Evolutionary conservation across 2,113 vertebrate genomes (phyloP).

Genomic region (Mesitornis unicolor): DNA sequence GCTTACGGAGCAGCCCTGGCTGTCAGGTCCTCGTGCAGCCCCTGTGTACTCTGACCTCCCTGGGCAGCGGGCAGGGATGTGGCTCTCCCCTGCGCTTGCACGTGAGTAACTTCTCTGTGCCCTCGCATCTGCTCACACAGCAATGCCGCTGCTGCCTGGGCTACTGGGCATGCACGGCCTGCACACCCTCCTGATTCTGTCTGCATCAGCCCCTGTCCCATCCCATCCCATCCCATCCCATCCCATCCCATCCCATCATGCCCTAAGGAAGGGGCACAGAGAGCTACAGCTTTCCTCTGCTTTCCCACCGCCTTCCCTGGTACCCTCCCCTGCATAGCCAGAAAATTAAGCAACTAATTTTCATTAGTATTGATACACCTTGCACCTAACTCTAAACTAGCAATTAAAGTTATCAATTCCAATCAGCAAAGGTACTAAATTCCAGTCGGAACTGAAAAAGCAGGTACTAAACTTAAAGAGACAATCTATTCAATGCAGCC

Average conservation of each 20-base stretch:
- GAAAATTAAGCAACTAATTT: conserved; percentile 3
- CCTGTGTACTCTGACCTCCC: rapidly evolving
- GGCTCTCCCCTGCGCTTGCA: rapidly evolving
- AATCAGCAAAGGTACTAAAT: neutral
- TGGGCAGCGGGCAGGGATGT: neutral
- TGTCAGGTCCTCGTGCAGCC: neutral
- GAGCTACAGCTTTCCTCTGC: neutral
- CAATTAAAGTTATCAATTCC: conserved; percentile 3
- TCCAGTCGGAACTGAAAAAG: neutral
- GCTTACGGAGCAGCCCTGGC: neutral
- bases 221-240: neutral
- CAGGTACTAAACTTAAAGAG: neutral
- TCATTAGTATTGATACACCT: neutral
- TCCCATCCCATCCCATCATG: rapidly evolving
- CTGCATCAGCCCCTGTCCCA: neutral
- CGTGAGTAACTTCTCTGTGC: rapidly evolving
- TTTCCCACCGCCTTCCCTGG: neutral
- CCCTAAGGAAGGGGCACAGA: rapidly evolving
- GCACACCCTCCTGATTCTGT: neutral
- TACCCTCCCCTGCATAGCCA: rapidly evolving
- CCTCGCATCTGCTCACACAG: rapidly evolving
- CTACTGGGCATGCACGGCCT: neutral
- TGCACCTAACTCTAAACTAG: neutral
- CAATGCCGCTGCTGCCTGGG: rapidly evolving
- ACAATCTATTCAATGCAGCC: neutral